Evolutionary conservation across 1,140 invertebrate genomes (phyloP).

Genomic region (Tribolium madens): DNA sequence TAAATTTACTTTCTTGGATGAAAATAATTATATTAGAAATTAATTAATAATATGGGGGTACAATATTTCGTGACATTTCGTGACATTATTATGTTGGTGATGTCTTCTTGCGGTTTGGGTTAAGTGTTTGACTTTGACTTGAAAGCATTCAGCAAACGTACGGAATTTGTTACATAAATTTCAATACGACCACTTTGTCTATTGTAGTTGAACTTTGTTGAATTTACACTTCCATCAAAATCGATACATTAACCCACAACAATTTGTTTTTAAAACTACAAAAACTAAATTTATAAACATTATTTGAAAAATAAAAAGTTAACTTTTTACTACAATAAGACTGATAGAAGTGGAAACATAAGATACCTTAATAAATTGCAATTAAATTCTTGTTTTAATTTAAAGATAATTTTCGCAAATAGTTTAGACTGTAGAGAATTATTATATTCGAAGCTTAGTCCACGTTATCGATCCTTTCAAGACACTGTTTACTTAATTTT

Average conservation of each 20-base stretch:
- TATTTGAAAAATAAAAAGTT: too few relatives aligned
- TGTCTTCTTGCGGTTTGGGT: not conserved
- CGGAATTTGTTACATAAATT: not conserved
- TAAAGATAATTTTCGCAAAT: too few relatives aligned
- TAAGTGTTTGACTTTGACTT: not conserved
- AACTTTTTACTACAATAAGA: too few relatives aligned
- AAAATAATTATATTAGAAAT: not conserved
- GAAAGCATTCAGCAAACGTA: not conserved
- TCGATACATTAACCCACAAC: not conserved
- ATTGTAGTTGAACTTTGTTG: not conserved
- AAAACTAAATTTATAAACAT: too few relatives aligned
- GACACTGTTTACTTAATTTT: constrained; percentile 17
- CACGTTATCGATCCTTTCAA: not conserved
- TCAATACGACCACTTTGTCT: not conserved
- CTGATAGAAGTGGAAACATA: too few relatives aligned
- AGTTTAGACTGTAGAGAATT: too few relatives aligned
- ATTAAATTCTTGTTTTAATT: too few relatives aligned
- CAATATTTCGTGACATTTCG: too few relatives aligned
- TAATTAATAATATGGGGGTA: too few relatives aligned
- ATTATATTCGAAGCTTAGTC: not conserved
- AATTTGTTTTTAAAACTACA: not conserved
- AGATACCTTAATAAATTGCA: too few relatives aligned
- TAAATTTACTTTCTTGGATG: too few relatives aligned
- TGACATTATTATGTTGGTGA: too few relatives aligned
- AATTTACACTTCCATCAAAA: not conserved